phyloP scores from a whole-genome alignment of 2,888 invertebrate species.

The Epinotia nisella region DNA sequence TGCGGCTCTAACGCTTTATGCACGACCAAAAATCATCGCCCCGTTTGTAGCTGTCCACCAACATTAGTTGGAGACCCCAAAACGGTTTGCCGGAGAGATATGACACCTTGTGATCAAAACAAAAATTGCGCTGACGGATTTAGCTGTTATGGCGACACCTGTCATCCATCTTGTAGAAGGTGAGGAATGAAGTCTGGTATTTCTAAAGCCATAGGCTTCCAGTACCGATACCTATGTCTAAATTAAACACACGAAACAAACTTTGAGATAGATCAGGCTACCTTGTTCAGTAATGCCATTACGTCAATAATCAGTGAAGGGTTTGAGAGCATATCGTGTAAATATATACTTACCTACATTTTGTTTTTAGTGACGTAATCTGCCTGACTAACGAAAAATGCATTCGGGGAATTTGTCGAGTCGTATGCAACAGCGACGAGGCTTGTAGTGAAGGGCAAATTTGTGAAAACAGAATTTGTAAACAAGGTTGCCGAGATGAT shows the following conservation, averaged over 20 bases:
- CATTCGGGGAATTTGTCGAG: constrained; percentile 91
- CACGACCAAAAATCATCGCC: constrained; percentile 87
- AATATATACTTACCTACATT: not conserved
- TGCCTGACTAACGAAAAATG: constrained; percentile 95
- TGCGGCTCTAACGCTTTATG: constrained; percentile 94
- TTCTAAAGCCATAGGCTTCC: not conserved
- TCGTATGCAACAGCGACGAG: constrained; percentile 94
- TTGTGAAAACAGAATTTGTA: constrained; percentile 94
- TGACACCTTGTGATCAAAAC: constrained; percentile 86
- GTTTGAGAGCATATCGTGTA: not conserved
- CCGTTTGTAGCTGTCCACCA: constrained; percentile 89
- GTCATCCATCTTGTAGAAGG: constrained; percentile 91
- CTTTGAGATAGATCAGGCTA: too few relatives aligned
- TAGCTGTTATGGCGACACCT: constrained; percentile 91
- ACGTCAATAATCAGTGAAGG: not conserved
- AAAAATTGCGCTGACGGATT: constrained; percentile 89
- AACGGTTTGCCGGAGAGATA: constrained; percentile 88
- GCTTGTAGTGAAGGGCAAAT: constrained; percentile 92
- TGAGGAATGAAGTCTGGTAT: constrained; percentile 58
- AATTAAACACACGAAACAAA: not conserved
- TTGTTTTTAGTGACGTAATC: constrained; percentile 88
- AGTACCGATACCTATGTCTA: too few relatives aligned
- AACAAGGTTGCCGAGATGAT: constrained; percentile 94
- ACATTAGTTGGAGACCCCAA: constrained; percentile 90
- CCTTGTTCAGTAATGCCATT: not conserved